Evolutionary conservation across 2,888 invertebrate species (phyloP), one percentile per base, ranked within the genome.

Genomic region (Pristionchus fissidentatus): DNA sequence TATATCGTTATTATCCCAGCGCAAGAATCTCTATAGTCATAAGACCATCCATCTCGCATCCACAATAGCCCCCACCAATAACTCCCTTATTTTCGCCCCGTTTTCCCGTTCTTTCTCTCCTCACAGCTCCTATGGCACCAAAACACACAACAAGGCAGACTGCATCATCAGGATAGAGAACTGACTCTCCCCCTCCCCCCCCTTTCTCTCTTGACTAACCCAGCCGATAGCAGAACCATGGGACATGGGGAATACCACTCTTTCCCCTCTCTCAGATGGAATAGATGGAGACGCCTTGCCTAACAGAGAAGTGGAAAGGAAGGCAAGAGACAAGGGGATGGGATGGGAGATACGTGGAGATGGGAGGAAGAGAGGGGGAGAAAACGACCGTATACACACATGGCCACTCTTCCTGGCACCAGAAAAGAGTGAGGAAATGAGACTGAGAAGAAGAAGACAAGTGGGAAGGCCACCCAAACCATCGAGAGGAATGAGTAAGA

Each of bases 71-170:
- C 46, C 73, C 38, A 43, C 46, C 73, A 26, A 46, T 73, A 46
- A 43, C 73, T 73, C 66, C 46, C 73, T 73, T 46, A n/a, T n/a
- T n/a, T n/a, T 66, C 35, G 35, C 66, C 66, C 66, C 66, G 66
- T 19, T 49, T 49, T 49, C 49, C 49, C 49, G 10, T 49, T 49
- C 49, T 19, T 49, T 13, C 46, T 73, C 73, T 26, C 73, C 73
- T 38, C 60, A 62, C 38, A 38, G 66, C 66, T 38, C 66, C 66
- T 66, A 66, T 66, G 66, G 66, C 66, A 66, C 38, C 35, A 66
- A 66, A 66, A 66, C 66, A 66, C 66, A 66, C 66, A 66, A 66
- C 66, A 66, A 35, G 35, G 19, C 35, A 26, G 38, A 66, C n/a
- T n/a, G 10, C 35, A 62, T 62, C 62, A 62, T 38, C 35, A 38